phyloP scores from a whole-genome alignment of 2,888 invertebrate genomes.

The Fragum whitleyi region DNA sequence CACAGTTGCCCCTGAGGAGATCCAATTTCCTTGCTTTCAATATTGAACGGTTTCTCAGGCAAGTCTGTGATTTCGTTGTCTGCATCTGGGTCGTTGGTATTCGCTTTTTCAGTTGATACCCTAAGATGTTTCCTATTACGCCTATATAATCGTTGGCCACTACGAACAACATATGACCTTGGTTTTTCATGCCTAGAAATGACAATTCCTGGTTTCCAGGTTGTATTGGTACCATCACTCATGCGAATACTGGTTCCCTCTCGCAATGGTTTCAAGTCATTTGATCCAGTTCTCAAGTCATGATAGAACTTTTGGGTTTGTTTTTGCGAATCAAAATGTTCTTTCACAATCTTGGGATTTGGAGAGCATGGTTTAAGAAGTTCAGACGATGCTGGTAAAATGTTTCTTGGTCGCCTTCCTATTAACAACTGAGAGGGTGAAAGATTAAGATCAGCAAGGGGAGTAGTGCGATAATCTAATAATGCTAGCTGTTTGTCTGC shows the following conservation, averaged over 20 bases:
- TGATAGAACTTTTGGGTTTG: constrained; percentile 53
- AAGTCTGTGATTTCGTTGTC: not conserved
- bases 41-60: too few relatives aligned
- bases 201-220: constrained; percentile 43
- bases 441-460: constrained; percentile 40
- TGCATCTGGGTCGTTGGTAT: not conserved
- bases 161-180: constrained; percentile 54
- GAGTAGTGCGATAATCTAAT: constrained; percentile 57
- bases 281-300: constrained; percentile 41
- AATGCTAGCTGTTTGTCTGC: constrained; percentile 57
- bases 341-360: constrained; percentile 28
- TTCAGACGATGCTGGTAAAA: constrained; percentile 33
- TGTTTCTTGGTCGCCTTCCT: constrained; percentile 56
- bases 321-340: constrained; percentile 42
- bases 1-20: too few relatives aligned
- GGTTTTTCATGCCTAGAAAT: constrained; percentile 40
- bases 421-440: constrained; percentile 57
- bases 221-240: constrained; percentile 17
- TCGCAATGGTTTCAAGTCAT: constrained; percentile 34
- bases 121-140: constrained; percentile 48
- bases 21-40: too few relatives aligned
- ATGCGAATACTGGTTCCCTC: constrained; percentile 45
- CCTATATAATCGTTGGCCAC: constrained; percentile 34
- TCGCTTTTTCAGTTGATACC: constrained; percentile 15
- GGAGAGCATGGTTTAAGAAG: constrained; percentile 18